Conservation (phyloP, 2,888 invertebrate genomes). For the Parapristionchus giblindavisi region DNA sequence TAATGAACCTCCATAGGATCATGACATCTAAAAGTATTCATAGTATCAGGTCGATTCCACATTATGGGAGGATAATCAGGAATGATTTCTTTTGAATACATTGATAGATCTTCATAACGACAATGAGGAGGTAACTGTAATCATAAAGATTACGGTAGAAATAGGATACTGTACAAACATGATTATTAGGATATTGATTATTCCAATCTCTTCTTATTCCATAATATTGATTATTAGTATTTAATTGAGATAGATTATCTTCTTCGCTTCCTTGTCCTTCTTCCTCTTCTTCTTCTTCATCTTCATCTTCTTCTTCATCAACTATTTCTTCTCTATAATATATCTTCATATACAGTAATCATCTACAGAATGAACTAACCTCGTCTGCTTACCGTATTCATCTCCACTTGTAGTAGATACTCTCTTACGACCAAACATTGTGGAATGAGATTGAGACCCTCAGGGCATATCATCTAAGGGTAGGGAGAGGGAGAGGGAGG, state of each 20-base stretch:
- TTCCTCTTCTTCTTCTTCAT: conserved; percentile 20
- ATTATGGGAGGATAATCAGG: conserved; percentile 12
- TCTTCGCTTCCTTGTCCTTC: conserved; percentile 24
- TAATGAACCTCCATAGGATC: conserved; percentile 24
- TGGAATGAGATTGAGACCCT: conserved; percentile 13
- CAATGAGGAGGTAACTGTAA: background rate
- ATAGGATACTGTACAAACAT: background rate
- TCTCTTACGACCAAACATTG: conserved; percentile 9
- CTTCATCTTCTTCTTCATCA: background rate
- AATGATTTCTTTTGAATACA: conserved; percentile 20
- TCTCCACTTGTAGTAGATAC: background rate
- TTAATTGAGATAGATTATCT: conserved; percentile 8
- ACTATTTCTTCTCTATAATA: background rate
- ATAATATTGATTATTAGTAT: conserved; percentile 1
- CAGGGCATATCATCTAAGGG: background rate
- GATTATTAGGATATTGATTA: background rate
- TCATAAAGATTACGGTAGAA: background rate
- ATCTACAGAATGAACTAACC: background rate
- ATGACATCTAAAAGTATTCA: background rate
- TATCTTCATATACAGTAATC: too few species aligned
- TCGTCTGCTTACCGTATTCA: conserved; percentile 7
- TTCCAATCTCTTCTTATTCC: conserved; percentile 17
- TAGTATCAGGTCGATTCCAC: conserved; percentile 23
- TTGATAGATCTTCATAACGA: conserved; percentile 19
- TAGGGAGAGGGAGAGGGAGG: background rate